Base-by-base conservation (phyloP, 2,113 vertebrate genomes). In the Mobula birostris region DNA sequence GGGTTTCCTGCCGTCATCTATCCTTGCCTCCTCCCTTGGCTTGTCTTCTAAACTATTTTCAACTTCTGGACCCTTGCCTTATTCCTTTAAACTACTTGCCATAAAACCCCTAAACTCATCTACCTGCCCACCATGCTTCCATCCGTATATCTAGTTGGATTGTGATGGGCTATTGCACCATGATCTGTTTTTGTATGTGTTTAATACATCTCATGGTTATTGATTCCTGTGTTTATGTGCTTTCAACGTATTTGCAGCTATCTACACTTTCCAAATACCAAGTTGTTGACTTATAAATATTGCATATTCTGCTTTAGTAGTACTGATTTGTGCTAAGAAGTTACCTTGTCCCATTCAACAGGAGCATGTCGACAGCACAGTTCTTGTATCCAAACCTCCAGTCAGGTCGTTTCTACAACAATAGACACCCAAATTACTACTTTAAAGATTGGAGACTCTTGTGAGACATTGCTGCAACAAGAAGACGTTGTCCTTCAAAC, bases 401-500 rank as follows among this genome's bases (percentile, higher is more conserved):
- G 95, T 29, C 94, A 95, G 61, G 83, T 95, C 88, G 72, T 95
- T 94, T 95, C 96, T 79, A 95, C 92, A 85, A 61, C 96, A 94
- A 94, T 95, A n/a, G 95, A 97, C 63, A 79, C 94, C 14, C 95
- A 94, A 94, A 85, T 93, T 95, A 95, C 94, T 74, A 94, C 96
- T 1, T 48, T 83, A 29, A 91, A 93, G 9, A 87, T 82, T 0
- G 36, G 95, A 77, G 94, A 95, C 63, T 94, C 94, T 91, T 74
- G 68, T 48, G 95, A 94, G 27, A 94, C 72, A 94, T 96, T 95
- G 85, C 94, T 95, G 94, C 95, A 96, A 95, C 97, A 96, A 94
- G 95, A 97, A 83, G 97, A 95, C 48, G 94, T 95, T 0, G 95
- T 96, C 0, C 11, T 97, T 95, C 96, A 97, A 95, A 97, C 97